Base-by-base conservation (phyloP, 2,888 invertebrate genomes). In the Ectemnius lituratus region DNA sequence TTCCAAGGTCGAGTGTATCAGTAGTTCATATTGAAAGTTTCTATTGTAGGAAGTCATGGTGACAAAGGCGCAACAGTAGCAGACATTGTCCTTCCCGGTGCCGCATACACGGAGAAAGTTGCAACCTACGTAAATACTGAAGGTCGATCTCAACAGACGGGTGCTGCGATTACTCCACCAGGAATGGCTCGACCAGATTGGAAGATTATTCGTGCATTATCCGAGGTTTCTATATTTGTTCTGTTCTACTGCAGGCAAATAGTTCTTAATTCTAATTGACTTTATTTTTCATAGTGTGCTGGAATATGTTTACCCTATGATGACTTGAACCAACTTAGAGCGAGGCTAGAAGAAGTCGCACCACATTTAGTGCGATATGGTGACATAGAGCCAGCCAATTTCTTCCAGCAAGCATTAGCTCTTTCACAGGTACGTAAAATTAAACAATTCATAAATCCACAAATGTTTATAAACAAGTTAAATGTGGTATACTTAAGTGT, bases 101-200 rank as follows among this genome's bases (percentile, higher is more conserved):
- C 98, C 5, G 99, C 99, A 0, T 99, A 99, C 92, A 99, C 99
- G 0, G 99, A 99, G 93, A 99, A 99, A 92, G 95, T 97, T 89
- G 98, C 94, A n/a, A 98, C 97, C 0, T 99, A 96, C 91, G 98
- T 98, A 0, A 99, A 99, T 92, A 99, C 98, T 0, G 99, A 99
- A 93, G 99, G 99, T 1, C 94, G 99, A 79, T 94, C 98, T 47
- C 99, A 99, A 91, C 96, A 97, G 92, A 97, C 98, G 0, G 92
- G 95, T 46, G 92, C 94, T 3, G 98, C 98, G 20, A 96, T 98
- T 57, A 93, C 96, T 16, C 97, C 98, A 71, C 99, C 99, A 0
- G 98, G 98, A 56, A 92, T 95, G 91, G 99, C 98, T 0, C 93
- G 99, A 64, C 97, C 97, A 87, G 99, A 99, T 92, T 99, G 99